These are phyloP conservation scores for Sisor rabdophorus DNA, from an alignment of 2,113 vertebrate species.

Conservation along the genomic window DNA sequence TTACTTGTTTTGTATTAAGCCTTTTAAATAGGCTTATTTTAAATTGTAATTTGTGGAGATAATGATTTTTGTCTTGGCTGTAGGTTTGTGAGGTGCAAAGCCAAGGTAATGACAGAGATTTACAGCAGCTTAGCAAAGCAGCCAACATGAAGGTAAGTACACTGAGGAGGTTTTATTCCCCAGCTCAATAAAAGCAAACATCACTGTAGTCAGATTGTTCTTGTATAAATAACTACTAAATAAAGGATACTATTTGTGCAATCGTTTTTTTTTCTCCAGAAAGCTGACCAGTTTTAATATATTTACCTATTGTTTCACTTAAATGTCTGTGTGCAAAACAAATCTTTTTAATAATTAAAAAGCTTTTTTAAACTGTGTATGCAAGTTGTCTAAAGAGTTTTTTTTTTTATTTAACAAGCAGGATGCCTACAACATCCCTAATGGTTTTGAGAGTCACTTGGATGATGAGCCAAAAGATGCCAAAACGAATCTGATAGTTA, in stretches of 20 bases:
- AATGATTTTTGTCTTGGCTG: neutral
- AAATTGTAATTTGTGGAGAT: too few relatives aligned
- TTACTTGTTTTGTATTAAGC: too few relatives aligned
- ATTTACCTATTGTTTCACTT: too few relatives aligned
- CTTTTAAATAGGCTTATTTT: too few relatives aligned
- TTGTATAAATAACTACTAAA: too few relatives aligned
- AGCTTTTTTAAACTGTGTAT: neutral
- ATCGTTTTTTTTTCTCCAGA: too few relatives aligned
- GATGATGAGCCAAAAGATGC: slow-evolving; percentile 87
- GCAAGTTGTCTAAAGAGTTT: neutral
- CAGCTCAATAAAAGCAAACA: too few relatives aligned
- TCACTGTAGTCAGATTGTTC: too few relatives aligned
- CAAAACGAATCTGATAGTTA: slow-evolving; percentile 93
- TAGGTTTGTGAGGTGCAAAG: slow-evolving; percentile 75
- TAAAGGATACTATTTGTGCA: too few relatives aligned
- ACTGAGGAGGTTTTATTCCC: neutral
- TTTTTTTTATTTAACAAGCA: slow-evolving; percentile 46
- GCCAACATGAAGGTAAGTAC: slow-evolving; percentile 57
- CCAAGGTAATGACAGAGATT: slow-evolving; percentile 63
- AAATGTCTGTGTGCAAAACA: too few relatives aligned
- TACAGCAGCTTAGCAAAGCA: slow-evolving; percentile 58
- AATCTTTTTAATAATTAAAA: too few relatives aligned
- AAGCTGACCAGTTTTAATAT: too few relatives aligned
- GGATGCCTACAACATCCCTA: slow-evolving; percentile 80
- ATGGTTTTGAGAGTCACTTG: slow-evolving; percentile 92